Conservation (phyloP, 2,888 invertebrate genomes). For the Morpho achilles region DNA sequence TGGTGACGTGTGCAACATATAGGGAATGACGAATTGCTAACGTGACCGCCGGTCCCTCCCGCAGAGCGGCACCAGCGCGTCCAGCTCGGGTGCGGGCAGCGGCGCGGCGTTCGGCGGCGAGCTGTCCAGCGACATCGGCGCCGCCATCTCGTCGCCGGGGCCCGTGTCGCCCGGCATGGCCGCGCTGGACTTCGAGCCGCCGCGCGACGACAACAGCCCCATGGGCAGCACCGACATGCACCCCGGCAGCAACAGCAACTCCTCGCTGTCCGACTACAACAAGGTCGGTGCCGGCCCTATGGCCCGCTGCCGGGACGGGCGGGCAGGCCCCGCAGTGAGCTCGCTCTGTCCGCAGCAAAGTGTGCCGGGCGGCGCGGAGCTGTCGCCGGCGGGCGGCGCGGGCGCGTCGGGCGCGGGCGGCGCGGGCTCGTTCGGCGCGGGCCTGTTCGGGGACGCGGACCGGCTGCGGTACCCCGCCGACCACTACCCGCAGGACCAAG, state of each 20-base stretch:
- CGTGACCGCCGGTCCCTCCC: not conserved
- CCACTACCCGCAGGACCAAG: conserved; percentile 57
- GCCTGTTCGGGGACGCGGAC: conserved; percentile 49
- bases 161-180: conserved; percentile 83
- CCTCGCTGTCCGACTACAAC: conserved; percentile 59
- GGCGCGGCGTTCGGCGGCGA: conserved; percentile 80
- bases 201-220: conserved; percentile 44
- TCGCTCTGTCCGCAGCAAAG: conserved; percentile 21
- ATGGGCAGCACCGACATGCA: conserved; percentile 48
- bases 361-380: conserved; percentile 37
- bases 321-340: not conserved
- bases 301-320: too few species aligned
- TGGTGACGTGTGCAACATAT: too few species aligned
- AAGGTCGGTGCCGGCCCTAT: conserved; percentile 38
- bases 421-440: conserved; percentile 37
- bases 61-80: conserved; percentile 22
- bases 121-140: conserved; percentile 87
- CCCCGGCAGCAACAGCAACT: conserved; percentile 48
- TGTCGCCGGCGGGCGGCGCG: conserved; percentile 44
- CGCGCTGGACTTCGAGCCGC: conserved; percentile 87
- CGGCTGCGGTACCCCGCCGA: conserved; percentile 40
- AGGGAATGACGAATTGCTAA: too few species aligned
- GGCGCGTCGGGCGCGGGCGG: conserved; percentile 25
- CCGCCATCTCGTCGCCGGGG: conserved; percentile 86
- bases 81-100: conserved; percentile 36